Conservation (phyloP, 2,797 vertebrate species). For the Kryptopterus vitreolus region DNA sequence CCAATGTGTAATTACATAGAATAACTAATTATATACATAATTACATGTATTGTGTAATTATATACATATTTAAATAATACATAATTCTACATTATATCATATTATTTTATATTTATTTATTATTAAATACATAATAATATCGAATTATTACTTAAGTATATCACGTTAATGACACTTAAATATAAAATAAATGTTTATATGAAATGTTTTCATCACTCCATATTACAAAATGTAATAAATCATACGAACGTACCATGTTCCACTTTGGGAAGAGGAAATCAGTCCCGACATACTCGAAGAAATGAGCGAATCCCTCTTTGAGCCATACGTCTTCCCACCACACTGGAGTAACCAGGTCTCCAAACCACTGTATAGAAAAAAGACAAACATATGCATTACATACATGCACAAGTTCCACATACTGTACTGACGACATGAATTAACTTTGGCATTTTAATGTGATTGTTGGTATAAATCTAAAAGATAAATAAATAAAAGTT, state of each 20-base stretch:
- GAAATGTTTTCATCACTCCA: neutral
- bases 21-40: no score
- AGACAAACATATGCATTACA: neutral
- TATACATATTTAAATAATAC: no score
- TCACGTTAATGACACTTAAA: no score
- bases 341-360: constrained; percentile 93
- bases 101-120: no score
- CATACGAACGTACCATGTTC: constrained; percentile 86
- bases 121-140: no score
- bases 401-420: neutral
- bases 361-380: constrained; percentile 87
- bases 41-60: no score
- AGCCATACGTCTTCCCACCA: constrained; percentile 99
- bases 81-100: no score
- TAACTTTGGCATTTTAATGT: neutral
- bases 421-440: neutral
- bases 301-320: constrained; percentile 97
- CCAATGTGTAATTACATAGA: neutral
- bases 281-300: constrained; percentile 94
- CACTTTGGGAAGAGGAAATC: constrained; percentile 97
- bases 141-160: no score
- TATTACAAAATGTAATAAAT: neutral
- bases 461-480: neutral
- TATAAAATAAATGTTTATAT: no score
- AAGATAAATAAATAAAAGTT: neutral